Evolutionary conservation across 1,140 invertebrate species (phyloP).

Genomic region (Orussus abietinus): DNA sequence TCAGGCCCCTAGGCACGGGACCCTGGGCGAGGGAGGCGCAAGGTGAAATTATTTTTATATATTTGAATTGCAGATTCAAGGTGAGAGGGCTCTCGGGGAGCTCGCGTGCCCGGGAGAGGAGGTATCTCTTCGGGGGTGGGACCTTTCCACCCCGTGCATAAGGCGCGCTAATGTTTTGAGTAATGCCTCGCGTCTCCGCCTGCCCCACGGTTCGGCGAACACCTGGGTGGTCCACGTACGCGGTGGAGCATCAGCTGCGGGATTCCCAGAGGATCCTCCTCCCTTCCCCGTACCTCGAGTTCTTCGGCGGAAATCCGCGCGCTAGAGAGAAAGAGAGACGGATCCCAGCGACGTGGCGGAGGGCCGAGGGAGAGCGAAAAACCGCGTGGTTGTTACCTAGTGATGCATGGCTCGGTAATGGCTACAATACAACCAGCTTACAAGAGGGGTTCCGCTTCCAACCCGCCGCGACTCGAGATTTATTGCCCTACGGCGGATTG

Average conservation of each 20-base stretch:
- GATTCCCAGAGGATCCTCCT: constrained; percentile 42
- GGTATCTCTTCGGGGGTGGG: no score
- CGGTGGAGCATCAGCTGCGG: constrained; percentile 44
- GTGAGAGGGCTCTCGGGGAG: no score
- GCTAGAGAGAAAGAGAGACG: constrained; percentile 16
- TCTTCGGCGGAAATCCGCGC: constrained; percentile 14
- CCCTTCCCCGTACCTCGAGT: constrained; percentile 23
- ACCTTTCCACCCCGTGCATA: no score
- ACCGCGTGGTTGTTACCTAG: constrained; percentile 48
- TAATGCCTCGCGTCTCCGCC: background rate
- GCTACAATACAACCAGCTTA: constrained; percentile 55
- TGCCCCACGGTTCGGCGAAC: no score
- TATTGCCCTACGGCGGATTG: constrained; percentile 49
- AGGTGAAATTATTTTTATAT: no score
- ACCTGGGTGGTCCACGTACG: constrained; percentile 48
- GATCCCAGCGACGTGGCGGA: constrained; percentile 23
- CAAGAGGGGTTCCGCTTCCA: constrained; percentile 48
- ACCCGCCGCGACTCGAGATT: constrained; percentile 46
- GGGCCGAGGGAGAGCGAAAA: constrained; percentile 12
- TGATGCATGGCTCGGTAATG: constrained; percentile 55
- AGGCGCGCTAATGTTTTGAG: constrained; percentile 1
- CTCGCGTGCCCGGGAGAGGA: no score
- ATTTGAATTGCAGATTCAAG: no score
- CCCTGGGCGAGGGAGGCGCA: no score
- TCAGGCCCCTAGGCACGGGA: no score